phyloP scores from a whole-genome alignment of 1,140 invertebrate species.

The Zaprionus tsacasi region DNA sequence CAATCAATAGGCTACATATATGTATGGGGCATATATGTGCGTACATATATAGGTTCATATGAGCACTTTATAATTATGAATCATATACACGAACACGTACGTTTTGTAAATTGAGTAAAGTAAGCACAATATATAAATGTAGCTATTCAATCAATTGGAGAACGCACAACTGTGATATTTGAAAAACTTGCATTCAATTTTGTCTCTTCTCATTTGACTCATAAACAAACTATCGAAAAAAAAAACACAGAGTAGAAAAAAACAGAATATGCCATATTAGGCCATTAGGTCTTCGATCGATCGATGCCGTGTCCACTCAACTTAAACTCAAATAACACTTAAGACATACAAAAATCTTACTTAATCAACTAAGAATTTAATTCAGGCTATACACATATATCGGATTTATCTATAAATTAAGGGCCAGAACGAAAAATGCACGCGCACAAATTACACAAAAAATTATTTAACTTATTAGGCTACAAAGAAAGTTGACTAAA shows the following conservation, averaged over 20 bases:
- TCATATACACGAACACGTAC: conserved; percentile 36
- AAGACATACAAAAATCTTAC: conserved; percentile 63
- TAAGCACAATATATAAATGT: conserved; percentile 37
- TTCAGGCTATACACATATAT: conserved; percentile 64
- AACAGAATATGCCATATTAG: conserved; percentile 18
- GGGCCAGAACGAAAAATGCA: conserved; percentile 59
- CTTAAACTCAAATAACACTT: conserved; percentile 81
- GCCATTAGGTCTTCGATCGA: conserved; percentile 30
- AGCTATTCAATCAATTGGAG: conserved; percentile 40
- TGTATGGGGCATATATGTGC: neutral
- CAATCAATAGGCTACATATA: conserved; percentile 11
- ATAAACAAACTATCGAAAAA: conserved; percentile 33
- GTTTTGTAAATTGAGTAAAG: conserved; percentile 37
- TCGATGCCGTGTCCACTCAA: conserved; percentile 10
- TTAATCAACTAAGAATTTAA: conserved; percentile 68
- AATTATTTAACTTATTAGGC: conserved; percentile 40
- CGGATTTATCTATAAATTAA: conserved; percentile 52
- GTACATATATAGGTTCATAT: conserved; percentile 8
- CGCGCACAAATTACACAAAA: conserved; percentile 52
- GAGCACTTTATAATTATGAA: conserved; percentile 34
- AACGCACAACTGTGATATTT: conserved; percentile 57
- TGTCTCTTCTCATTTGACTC: conserved; percentile 18
- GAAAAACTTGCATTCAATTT: conserved; percentile 26
- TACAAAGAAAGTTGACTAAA: conserved; percentile 42
- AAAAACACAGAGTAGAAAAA: conserved; percentile 26